phyloP scores from a whole-genome alignment of 2,113 vertebrate genomes.

The Melanocharis versteri region DNA sequence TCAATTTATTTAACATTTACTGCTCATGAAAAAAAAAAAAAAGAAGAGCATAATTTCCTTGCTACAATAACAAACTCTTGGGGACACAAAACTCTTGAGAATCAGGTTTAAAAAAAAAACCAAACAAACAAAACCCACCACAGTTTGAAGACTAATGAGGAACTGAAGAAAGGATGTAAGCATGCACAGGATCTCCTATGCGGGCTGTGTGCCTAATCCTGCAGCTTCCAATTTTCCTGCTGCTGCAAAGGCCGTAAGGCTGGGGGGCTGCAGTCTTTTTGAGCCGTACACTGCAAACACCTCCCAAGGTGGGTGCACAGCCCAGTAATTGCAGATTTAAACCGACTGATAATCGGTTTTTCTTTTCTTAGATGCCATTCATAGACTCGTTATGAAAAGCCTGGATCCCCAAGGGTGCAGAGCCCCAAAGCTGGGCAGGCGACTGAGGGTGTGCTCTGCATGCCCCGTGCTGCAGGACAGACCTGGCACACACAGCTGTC shows the following conservation, averaged over 20 bases:
- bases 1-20: conserved; percentile 86
- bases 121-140: neutral
- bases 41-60: conserved; percentile 71
- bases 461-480: fast-evolving
- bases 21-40: conserved; percentile 76
- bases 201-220: neutral
- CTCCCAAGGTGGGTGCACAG: neutral
- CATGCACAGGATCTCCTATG: neutral
- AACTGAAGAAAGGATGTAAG: neutral
- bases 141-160: neutral
- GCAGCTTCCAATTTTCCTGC: neutral
- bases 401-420: neutral
- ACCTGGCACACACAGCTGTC: conserved; percentile 40
- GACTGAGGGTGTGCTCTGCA: fast-evolving
- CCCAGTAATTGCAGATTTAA: neutral
- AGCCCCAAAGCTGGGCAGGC: neutral
- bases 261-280: neutral
- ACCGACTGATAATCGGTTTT: neutral
- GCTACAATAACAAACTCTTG: conserved; percentile 67
- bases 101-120: neutral
- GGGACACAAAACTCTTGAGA: conserved; percentile 76
- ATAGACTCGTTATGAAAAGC: neutral
- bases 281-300: neutral
- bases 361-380: neutral
- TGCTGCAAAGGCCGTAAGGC: neutral